Conservation (phyloP, 64 coral and sea anemone species). For the Catalaphyllia jardinei region DNA sequence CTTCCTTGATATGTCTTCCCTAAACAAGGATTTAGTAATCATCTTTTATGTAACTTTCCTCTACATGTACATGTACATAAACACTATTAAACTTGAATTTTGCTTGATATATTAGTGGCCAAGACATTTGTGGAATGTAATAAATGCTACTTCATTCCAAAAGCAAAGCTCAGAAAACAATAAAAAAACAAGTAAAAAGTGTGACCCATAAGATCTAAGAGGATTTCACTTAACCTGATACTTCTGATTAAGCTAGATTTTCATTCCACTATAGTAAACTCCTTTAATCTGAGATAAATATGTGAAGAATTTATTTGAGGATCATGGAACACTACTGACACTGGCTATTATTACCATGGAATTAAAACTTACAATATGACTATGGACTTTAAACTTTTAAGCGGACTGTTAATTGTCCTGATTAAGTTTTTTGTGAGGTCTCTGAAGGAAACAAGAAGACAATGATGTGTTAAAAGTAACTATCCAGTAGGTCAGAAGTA, state of each 20-base stretch:
- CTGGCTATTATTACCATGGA: not conserved
- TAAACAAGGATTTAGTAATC: not conserved
- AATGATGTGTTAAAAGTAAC: not conserved
- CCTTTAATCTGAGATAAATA: not conserved
- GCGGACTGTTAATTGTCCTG: not conserved
- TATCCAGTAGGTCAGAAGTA: not conserved
- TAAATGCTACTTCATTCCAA: not conserved
- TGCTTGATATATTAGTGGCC: not conserved
- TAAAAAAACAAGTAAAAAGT: not conserved
- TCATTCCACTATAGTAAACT: constrained; percentile 14
- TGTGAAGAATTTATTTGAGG: not conserved
- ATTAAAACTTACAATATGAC: constrained; percentile 20
- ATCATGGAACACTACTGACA: not conserved
- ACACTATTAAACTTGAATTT: not conserved
- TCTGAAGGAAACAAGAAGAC: not conserved
- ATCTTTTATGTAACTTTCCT: not conserved
- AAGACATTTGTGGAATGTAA: not conserved
- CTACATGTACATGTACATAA: not conserved
- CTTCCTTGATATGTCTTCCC: too few relatives aligned
- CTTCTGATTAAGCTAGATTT: not conserved
- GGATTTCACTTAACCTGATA: not conserved
- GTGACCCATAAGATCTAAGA: not conserved
- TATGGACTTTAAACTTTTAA: constrained; percentile 31
- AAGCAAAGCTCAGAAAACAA: not conserved
- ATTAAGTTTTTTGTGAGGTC: constrained; percentile 44